These are phyloP conservation scores for Cuniculus paca DNA, from an alignment of 2,797 vertebrate genomes.

Conservation along the genomic window DNA sequence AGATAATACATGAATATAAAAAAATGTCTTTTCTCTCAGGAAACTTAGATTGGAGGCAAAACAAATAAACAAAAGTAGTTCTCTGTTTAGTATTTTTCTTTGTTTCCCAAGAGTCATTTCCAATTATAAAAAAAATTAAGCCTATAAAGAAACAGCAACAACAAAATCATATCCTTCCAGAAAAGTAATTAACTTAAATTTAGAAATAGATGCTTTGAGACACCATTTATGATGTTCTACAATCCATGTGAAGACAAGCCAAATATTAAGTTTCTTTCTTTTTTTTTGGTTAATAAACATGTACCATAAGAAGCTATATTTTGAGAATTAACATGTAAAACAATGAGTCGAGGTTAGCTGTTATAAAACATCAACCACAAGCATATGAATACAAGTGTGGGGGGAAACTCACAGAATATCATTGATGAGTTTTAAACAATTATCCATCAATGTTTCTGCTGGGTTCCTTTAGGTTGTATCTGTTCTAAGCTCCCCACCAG, in stretches of 20 bases:
- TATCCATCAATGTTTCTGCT: background rate
- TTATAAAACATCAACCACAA: background rate
- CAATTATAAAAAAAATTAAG: conserved; percentile 25
- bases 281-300: background rate
- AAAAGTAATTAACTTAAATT: background rate
- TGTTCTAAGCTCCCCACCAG: accelerated
- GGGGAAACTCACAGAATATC: background rate
- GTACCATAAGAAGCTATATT: background rate
- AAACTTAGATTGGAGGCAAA: conserved; percentile 60
- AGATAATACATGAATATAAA: conserved; percentile 9
- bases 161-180: background rate
- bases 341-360: background rate
- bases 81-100: conserved; percentile 57
- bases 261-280: background rate
- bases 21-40: conserved; percentile 7
- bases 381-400: background rate
- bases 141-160: conserved; percentile 44
- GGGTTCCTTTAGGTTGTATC: background rate
- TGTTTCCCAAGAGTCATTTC: conserved; percentile 50
- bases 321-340: conserved; percentile 54
- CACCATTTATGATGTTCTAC: background rate
- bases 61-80: conserved; percentile 37
- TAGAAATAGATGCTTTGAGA: conserved; percentile 46
- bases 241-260: background rate
- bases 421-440: background rate